Evolutionary conservation across 1,140 invertebrate genomes (phyloP).

Genomic region (Saccostrea glomerata): DNA sequence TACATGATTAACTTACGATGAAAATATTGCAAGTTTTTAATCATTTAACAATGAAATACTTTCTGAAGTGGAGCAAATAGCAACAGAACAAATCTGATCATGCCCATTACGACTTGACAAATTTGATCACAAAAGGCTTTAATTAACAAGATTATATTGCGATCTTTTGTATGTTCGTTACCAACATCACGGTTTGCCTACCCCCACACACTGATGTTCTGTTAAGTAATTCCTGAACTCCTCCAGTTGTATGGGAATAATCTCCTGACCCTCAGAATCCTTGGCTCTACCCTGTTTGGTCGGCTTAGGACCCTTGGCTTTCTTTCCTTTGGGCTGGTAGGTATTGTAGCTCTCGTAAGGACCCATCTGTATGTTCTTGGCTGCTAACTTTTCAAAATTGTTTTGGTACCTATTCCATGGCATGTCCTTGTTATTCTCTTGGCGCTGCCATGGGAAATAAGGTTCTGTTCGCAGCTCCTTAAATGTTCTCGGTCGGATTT

Average conservation of each 20-base stretch:
- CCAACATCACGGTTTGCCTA: neutral
- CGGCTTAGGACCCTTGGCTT: neutral
- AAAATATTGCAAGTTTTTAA: too few relatives aligned
- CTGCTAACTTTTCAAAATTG: neutral
- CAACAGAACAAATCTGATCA: neutral
- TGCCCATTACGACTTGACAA: neutral
- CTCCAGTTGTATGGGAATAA: neutral
- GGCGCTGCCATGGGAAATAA: slow-evolving; percentile 54
- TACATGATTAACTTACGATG: neutral
- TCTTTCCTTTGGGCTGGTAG: neutral
- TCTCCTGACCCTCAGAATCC: slow-evolving; percentile 22
- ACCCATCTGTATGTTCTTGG: slow-evolving; percentile 26
- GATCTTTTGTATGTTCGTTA: neutral
- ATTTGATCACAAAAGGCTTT: neutral
- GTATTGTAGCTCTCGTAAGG: neutral
- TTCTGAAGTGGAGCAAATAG: too few relatives aligned
- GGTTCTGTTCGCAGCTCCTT: slow-evolving; percentile 50
- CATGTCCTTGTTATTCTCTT: slow-evolving; percentile 5
- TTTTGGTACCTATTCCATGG: neutral
- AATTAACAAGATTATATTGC: neutral
- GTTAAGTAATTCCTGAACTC: neutral
- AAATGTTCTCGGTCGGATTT: slow-evolving; percentile 47
- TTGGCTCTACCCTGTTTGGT: slow-evolving; percentile 9
- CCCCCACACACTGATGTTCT: slow-evolving; percentile 28
- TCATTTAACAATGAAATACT: too few relatives aligned